Evolutionary conservation across 2,113 vertebrate species (phyloP).

Genomic region (Rhinoptilus africanus): DNA sequence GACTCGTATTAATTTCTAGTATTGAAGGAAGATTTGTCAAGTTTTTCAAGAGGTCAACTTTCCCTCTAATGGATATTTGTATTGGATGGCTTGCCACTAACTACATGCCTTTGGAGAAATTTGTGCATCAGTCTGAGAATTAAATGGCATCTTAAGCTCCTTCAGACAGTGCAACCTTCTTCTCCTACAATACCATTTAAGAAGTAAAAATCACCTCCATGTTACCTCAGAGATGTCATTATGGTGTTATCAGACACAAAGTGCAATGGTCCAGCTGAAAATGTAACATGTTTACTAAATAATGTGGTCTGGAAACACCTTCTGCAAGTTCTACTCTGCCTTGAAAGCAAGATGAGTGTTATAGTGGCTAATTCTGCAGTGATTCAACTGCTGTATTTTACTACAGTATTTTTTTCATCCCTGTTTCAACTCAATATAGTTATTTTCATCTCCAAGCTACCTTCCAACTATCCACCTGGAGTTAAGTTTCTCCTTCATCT

Average conservation of each 20-base stretch:
- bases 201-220: not conserved
- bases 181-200: not conserved
- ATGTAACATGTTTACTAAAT: accelerated
- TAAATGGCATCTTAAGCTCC: not conserved
- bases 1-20: not conserved
- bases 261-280: not conserved
- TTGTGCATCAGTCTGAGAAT: not conserved
- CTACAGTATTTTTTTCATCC: not conserved
- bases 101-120: not conserved
- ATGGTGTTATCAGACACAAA: not conserved
- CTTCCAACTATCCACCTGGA: not conserved
- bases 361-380: not conserved
- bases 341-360: not conserved
- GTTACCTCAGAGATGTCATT: not conserved
- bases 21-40: not conserved
- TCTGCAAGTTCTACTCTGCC: not conserved
- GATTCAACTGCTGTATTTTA: not conserved
- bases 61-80: not conserved
- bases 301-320: not conserved
- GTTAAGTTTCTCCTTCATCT: not conserved
- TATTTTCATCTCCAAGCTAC: not conserved
- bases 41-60: not conserved
- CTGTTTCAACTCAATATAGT: not conserved
- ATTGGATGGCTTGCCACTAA: not conserved
- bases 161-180: not conserved